Evolutionary conservation across 2,888 invertebrate genomes (phyloP), one percentile per base, ranked within the genome.

Genomic region (Helleia helle): DNA sequence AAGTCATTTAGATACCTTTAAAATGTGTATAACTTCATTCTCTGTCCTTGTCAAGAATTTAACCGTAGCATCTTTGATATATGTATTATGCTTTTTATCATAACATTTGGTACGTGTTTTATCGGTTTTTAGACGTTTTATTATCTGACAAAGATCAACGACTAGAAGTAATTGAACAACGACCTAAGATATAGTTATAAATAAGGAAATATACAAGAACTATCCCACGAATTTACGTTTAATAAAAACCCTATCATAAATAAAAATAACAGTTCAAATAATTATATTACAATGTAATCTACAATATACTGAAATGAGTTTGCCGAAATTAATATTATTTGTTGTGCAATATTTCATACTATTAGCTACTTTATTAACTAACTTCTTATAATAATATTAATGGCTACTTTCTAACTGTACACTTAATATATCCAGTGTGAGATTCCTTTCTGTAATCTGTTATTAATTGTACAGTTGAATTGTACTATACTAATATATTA

Each of bases 401-500:
- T 62, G 66, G 52, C 52, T 52, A 47, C 18, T 52, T 7, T 4
- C n/a, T 30, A 30, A 34, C 65, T 66, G 68, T 54, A 63, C 63
- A 66, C 70, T 71, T 65, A 71, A 75, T 68, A 46, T 39, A 31
- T 48, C 37, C 41, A 41, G 31, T 40, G 46, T 67, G 77, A 80
- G 76, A 79, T 81, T 79, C 79, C 44, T 49, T 47, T 44, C 48
- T 47, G 41, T 22, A 22, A 34, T 8, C 12, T 18, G 22, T 34
- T 67, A 71, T 72, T 72, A 69, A 76, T 71, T 58, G 64, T 59
- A 56, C 72, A 73, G 62, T 54, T 56, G 53, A 57, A 57, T 52
- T 54, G 58, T 54, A 62, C 72, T 75, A 74, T 63, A 52, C 69
- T 75, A 71, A 59, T 31, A 66, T 70, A 59, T 75, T 73, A 74